Conservation (phyloP, 2,113 vertebrate species). For the Protomyctophum bolini region DNA sequence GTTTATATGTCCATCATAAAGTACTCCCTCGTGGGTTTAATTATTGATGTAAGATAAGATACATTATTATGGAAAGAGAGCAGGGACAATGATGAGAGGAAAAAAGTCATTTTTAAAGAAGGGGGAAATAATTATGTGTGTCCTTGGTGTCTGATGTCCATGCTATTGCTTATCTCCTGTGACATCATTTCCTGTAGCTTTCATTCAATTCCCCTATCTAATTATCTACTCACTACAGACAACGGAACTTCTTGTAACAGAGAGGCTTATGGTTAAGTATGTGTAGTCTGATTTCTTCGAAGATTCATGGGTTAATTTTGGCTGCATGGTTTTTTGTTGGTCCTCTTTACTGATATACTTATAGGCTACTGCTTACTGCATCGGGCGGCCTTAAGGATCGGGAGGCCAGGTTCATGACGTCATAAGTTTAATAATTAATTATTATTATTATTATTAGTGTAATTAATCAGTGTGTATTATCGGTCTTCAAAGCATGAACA, state of each 20-base stretch:
- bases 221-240: constrained; percentile 66
- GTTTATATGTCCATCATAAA: constrained; percentile 78
- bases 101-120: constrained; percentile 66
- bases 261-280: constrained; percentile 51
- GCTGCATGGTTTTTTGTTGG: too few species aligned
- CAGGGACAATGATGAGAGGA: constrained; percentile 62
- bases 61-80: constrained; percentile 62
- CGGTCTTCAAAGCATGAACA: too few species aligned
- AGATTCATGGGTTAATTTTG: too few species aligned
- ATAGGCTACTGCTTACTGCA: too few species aligned
- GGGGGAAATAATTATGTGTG: constrained; percentile 63
- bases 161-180: constrained; percentile 68
- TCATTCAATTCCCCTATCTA: constrained; percentile 64
- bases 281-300: constrained; percentile 32
- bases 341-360: too few species aligned
- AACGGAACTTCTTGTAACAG: constrained; percentile 59
- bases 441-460: too few species aligned
- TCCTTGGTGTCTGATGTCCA: constrained; percentile 63
- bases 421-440: too few species aligned
- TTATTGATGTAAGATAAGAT: constrained; percentile 72
- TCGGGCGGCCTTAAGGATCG: too few species aligned
- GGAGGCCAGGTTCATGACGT: too few species aligned
- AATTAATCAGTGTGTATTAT: too few species aligned
- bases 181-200: constrained; percentile 74
- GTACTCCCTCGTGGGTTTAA: constrained; percentile 75